Percentiles rank a stretch among this genome's conserved stretches.
Conservation (phyloP, 2,113 vertebrate species). For the Prunella fulvescens region DNA sequence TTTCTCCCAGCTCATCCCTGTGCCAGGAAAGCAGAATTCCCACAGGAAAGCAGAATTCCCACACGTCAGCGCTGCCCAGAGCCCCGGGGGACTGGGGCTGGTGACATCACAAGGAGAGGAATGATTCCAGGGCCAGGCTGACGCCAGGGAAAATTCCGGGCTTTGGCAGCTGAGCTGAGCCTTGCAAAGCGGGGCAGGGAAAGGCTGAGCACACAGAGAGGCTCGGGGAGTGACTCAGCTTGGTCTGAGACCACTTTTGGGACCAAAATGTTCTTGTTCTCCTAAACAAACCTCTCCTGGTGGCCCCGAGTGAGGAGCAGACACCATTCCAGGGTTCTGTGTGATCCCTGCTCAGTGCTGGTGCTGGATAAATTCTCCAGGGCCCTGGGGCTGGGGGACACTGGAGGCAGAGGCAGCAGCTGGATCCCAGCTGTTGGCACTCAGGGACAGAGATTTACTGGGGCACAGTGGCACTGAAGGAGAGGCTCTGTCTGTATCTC, state of each 20-base stretch:
- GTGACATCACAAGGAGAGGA: background rate
- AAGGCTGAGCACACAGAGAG: background rate
- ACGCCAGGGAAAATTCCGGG: background rate
- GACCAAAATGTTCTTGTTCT: rapidly evolving
- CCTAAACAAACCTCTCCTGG: rapidly evolving
- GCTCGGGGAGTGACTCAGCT: rapidly evolving
- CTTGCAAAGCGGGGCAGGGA: background rate
- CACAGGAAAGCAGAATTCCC: background rate
- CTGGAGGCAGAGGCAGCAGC: background rate
- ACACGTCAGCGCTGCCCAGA: background rate
- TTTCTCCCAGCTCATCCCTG: background rate
- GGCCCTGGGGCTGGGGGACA: rapidly evolving
- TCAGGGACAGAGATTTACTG: background rate
- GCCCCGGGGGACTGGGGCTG: background rate
- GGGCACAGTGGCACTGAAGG: background rate
- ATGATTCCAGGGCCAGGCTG: background rate
- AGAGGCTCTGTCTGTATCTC: background rate
- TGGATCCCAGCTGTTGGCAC: rapidly evolving
- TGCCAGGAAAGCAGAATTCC: background rate
- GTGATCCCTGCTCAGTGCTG: rapidly evolving
- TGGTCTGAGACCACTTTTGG: rapidly evolving
- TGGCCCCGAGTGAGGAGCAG: background rate
- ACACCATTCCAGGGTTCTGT: rapidly evolving
- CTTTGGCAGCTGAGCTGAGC: background rate
- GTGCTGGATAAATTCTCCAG: background rate